Conservation (phyloP, 2,888 invertebrate genomes). For the Pachliopta kotzebuea region DNA sequence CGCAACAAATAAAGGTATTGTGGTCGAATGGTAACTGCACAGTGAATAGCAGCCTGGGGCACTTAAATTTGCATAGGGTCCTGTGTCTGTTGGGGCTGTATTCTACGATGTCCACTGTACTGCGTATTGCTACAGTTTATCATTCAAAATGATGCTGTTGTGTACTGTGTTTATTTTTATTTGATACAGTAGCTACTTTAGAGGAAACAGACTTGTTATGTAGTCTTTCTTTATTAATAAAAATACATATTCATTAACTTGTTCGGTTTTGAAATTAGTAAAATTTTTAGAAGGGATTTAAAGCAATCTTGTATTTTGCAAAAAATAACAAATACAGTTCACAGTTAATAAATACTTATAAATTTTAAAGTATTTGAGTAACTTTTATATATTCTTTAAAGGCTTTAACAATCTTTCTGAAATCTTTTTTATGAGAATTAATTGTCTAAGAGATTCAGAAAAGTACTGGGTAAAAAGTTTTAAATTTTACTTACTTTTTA, state of each 20-base stretch:
- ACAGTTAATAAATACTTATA: not conserved
- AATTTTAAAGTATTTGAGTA: not conserved
- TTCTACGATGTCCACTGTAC: slow-evolving; percentile 8
- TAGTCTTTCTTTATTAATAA: not conserved
- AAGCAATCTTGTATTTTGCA: not conserved
- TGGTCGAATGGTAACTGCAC: slow-evolving; percentile 25
- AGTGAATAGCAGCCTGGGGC: slow-evolving; percentile 23
- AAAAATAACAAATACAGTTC: not conserved
- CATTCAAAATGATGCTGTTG: slow-evolving; percentile 10
- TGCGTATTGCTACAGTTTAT: slow-evolving; percentile 21
- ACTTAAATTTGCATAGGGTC: slow-evolving; percentile 30
- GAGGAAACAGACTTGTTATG: not conserved
- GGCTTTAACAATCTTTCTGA: slow-evolving; percentile 18
- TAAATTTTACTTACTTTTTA: slow-evolving; percentile 24
- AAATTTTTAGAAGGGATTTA: not conserved
- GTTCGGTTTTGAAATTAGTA: not conserved
- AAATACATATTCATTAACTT: too few relatives aligned
- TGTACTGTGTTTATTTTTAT: slow-evolving; percentile 16
- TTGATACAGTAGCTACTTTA: not conserved
- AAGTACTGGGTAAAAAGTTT: slow-evolving; percentile 22
- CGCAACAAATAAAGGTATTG: slow-evolving; percentile 28
- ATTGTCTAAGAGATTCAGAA: slow-evolving; percentile 22
- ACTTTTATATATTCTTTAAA: slow-evolving; percentile 5
- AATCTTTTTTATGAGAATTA: slow-evolving; percentile 24
- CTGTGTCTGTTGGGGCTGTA: slow-evolving; percentile 23